These are phyloP conservation scores for Scartelaos histophorus DNA, from an alignment of 2,113 vertebrate species.

Conservation along the genomic window DNA sequence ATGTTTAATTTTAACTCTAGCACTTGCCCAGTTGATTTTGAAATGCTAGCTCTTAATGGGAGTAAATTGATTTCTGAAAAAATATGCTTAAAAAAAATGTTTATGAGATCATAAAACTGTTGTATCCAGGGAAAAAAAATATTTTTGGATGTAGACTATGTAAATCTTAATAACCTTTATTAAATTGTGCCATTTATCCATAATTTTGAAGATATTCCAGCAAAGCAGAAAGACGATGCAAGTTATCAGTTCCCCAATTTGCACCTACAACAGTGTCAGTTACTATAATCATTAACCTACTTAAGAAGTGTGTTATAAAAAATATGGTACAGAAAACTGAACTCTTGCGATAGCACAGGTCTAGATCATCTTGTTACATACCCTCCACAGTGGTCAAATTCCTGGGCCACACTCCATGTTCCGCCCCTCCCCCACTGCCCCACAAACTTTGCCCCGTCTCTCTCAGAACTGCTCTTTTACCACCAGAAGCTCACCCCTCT, in stretches of 20 bases:
- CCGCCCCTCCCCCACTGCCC: slow-evolving; percentile 52
- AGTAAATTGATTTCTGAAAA: too few relatives aligned
- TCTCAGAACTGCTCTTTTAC: slow-evolving; percentile 60
- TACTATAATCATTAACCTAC: too few relatives aligned
- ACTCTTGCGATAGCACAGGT: slow-evolving; percentile 16
- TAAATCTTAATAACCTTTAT: too few relatives aligned
- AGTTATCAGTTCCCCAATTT: neutral
- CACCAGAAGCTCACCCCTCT: slow-evolving; percentile 39
- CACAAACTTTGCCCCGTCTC: slow-evolving; percentile 51
- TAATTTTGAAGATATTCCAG: neutral
- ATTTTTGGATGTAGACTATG: too few relatives aligned
- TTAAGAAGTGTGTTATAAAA: too few relatives aligned
- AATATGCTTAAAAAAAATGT: too few relatives aligned
- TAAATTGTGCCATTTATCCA: too few relatives aligned
- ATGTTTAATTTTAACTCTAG: too few relatives aligned
- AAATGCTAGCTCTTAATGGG: too few relatives aligned
- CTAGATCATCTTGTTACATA: slow-evolving; percentile 16
- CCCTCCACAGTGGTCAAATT: slow-evolving; percentile 56
- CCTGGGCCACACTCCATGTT: slow-evolving; percentile 49
- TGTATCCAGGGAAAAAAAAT: too few relatives aligned
- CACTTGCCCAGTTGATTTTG: too few relatives aligned
- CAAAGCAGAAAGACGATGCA: neutral
- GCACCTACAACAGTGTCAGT: neutral
- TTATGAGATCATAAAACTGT: too few relatives aligned
- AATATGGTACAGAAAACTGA: neutral